Conservation (phyloP, 2,113 vertebrate species). For the Anser cygnoides region DNA sequence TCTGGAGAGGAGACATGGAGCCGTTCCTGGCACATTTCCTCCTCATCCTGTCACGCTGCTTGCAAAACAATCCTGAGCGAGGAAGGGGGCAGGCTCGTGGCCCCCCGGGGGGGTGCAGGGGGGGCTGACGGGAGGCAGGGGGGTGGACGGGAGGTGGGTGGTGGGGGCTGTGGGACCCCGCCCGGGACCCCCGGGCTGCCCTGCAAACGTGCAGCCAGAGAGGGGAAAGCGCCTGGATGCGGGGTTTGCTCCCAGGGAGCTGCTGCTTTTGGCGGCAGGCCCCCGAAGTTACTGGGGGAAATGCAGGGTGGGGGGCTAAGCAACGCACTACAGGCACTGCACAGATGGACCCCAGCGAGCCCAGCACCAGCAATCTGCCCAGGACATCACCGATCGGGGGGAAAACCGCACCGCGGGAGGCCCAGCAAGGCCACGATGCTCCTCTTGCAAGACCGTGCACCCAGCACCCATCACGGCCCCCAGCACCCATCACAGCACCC, state of each 20-base stretch:
- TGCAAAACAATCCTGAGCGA: constrained; percentile 45
- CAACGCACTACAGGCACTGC: accelerated
- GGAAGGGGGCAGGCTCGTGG: constrained; percentile 2
- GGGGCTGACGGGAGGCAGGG: accelerated
- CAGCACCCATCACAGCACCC: not conserved
- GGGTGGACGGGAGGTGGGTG: accelerated
- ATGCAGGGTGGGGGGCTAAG: not conserved
- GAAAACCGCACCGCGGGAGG: not conserved
- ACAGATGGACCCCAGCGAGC: not conserved
- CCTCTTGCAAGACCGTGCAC: accelerated
- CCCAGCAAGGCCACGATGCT: not conserved
- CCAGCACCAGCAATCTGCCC: not conserved
- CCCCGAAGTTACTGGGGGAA: not conserved
- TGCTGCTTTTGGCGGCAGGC: not conserved
- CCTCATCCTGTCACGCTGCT: constrained; percentile 67
- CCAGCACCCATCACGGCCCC: accelerated
- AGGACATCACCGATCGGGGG: accelerated
- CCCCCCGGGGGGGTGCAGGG: not conserved
- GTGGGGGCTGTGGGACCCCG: accelerated
- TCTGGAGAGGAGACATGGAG: constrained; percentile 20
- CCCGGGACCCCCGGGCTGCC: accelerated
- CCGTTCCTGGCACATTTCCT: constrained; percentile 70
- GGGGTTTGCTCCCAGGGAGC: not conserved
- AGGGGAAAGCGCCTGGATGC: accelerated
- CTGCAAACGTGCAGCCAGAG: accelerated